Base-by-base conservation (phyloP, 2,888 invertebrate species). In the Pimpla rufipes region DNA sequence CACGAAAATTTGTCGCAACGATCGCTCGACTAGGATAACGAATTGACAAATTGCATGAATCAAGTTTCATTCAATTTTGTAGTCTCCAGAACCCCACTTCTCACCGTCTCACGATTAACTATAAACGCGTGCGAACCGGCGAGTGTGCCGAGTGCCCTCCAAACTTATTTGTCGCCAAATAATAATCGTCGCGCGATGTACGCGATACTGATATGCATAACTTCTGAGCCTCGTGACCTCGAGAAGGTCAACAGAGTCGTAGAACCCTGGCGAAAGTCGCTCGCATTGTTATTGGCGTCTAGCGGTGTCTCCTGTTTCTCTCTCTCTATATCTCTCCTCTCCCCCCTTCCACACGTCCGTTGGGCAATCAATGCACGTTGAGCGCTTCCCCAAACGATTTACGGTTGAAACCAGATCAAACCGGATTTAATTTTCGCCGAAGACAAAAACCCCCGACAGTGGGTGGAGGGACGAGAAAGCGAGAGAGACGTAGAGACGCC, bases 341-440 rank as follows among this genome's bases (percentile, higher is more conserved):
- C 42, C 13, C n/a, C 47, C 3, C n/a, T 11, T 52, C 16, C 13
- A 16, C 10, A 13, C 59, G n/a, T 13, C 16, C 52, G 42, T 29
- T 10, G 18, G 35, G 55, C 40, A 57, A 74, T 77, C 42, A 50
- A 47, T 62, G 18, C 47, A 47, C 57, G 29, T 18, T 10, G 16
- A 68, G 35, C 50, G 21, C 45, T 52, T 35, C 16, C 37, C 45
- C 13, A 47, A 55, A 78, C 40, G 47, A 67, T 42, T 57, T 68
- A 71, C 35, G 2, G 62, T 83, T 52, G 62, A 73, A 83, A 83
- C 76, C 68, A 23, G 80, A 83, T 68, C 21, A 76, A 57, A 73
- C 76, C 40, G 77, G 80, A 57, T 83, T 21, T n/a, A 21, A 35
- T 52, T 68, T 47, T 37, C 42, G 11, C 13, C 50, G 52, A 18